These are phyloP conservation scores for Cherax destructor DNA, from an alignment of 1,140 invertebrate genomes.

Conservation along the genomic window DNA sequence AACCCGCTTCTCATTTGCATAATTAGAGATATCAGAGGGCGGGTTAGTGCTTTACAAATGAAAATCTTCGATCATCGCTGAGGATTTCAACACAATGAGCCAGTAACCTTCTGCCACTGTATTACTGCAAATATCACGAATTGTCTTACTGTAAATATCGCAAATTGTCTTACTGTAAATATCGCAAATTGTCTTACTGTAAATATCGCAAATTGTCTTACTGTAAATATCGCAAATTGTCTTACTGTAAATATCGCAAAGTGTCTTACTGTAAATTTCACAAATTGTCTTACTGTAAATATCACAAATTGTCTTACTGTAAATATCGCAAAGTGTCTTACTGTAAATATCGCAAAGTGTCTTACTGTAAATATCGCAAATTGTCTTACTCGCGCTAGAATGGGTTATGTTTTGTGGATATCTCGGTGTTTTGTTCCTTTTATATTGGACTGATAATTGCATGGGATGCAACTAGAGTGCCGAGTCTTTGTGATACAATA, in stretches of 20 bases:
- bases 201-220: not conserved
- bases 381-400: constrained; percentile 30
- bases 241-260: not conserved
- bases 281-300: constrained; percentile 10
- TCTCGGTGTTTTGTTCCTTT: not conserved
- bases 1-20: constrained; percentile 18
- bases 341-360: not conserved
- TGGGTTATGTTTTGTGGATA: constrained; percentile 11
- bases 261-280: no score
- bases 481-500: not conserved
- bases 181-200: not conserved
- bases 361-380: not conserved
- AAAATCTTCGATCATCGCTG: not conserved
- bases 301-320: not conserved
- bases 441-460: constrained; percentile 3
- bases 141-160: no score
- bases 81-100: not conserved
- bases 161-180: constrained; percentile 7
- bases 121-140: not conserved
- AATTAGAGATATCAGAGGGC: constrained; percentile 11
- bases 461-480: not conserved
- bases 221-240: not conserved
- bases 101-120: not conserved
- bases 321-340: not conserved
- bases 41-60: not conserved